A percentile compares a stretch with the other conserved stretches of the same genome.
Evolutionary conservation across 2,888 invertebrate genomes (phyloP).

Genomic region (Glomeris marginata): DNA sequence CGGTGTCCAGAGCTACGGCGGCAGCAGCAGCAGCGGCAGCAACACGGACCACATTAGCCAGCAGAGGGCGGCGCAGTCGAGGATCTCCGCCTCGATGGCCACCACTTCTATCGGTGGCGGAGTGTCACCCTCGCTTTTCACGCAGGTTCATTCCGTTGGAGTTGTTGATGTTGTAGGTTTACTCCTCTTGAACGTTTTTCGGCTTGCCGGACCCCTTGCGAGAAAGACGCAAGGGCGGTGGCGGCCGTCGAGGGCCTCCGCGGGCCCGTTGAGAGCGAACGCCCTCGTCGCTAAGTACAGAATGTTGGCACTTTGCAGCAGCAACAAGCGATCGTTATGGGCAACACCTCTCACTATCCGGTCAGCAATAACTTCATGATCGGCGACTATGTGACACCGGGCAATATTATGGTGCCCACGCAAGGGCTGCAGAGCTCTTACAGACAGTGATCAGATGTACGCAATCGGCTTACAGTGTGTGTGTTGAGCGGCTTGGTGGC

Average conservation of each 20-base stretch:
- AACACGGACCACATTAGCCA: slow-evolving; percentile 14
- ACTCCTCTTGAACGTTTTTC: too few species aligned
- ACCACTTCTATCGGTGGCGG: slow-evolving; percentile 46
- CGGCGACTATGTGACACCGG: slow-evolving; percentile 52
- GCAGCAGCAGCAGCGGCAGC: background rate
- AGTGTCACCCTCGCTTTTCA: slow-evolving; percentile 50
- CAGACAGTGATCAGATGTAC: slow-evolving; percentile 14
- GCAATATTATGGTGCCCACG: slow-evolving; percentile 23
- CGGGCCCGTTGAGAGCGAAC: too few species aligned
- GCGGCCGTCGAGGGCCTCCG: too few species aligned
- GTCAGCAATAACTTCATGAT: slow-evolving; percentile 58
- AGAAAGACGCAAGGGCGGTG: too few species aligned
- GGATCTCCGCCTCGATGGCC: slow-evolving; percentile 19
- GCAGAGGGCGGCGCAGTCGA: slow-evolving; percentile 14
- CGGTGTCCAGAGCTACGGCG: background rate
- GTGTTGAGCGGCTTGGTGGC: too few species aligned
- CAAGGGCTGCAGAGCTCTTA: slow-evolving; percentile 16
- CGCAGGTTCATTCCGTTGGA: slow-evolving; percentile 22
- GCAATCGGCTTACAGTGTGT: too few species aligned
- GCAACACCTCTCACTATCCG: slow-evolving; percentile 44
- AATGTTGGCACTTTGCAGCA: slow-evolving; percentile 19
- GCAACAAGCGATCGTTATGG: slow-evolving; percentile 37
- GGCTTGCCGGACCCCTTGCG: too few species aligned
- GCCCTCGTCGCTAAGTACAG: too few species aligned
- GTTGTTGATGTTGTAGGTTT: too few species aligned